Evolutionary conservation across 2,888 invertebrate genomes (phyloP), one percentile per base, ranked within the genome.

Genomic region (Sympetrum striolatum): DNA sequence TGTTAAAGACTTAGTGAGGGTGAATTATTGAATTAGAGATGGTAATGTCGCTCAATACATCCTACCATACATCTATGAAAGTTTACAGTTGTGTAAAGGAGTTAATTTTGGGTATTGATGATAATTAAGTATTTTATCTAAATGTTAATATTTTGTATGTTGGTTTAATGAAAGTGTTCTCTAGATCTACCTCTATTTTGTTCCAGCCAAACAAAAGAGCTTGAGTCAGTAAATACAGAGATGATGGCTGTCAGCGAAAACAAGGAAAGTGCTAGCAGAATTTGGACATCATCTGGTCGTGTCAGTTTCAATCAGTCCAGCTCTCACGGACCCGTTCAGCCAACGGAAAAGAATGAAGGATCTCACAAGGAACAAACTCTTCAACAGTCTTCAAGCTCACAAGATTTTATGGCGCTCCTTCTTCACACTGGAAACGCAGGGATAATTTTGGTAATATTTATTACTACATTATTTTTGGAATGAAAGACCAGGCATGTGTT

Each of bases 271-370:
- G 14, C 37, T 1, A 37, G 86, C 37, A 86, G 58, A 86, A 39
- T 86, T 60, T 86, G 86, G 86, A 86, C 60, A 35, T 86, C 86
- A 12, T 35, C 86, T 86, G 86, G 86, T 18, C 86, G 86, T 22
- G 58, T 22, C n/a, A 86, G n/a, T 37, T 37, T 64, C 10, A 60
- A 86, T 86, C 60, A 86, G 22, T n/a, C 86, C n/a, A 31, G 37
- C 22, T 12, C 82, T 14, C 37, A 58, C 22, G 22, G n/a, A 12
- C 14, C 25, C 31, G 31, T 3, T 73, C 73, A 31, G 12, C 15
- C 73, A 73, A 2, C 31, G 10, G 31, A 14, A 12, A 73, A 31
- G 73, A 73, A 73, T 3, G 80, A 80, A 37, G 37, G 22, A 22
- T 37, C n/a, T 60, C 31, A 10, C 10, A 60, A 22, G 10, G 22